These are phyloP conservation scores for cat (Felis catus) DNA, from an alignment of 2,113 vertebrate genomes.

Conservation along the genomic window F.catus_Fca126_mat1.0 CM031420.1:58241501-58242000, in stretches of 20 bases:
- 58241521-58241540: constrained; percentile 26
- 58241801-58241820: not conserved
- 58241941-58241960: not conserved
- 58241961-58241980: not conserved
- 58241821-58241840: not conserved
- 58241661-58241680: not conserved
- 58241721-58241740: not conserved
- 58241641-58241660: not conserved
- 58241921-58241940: not conserved
- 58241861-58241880: not conserved
- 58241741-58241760: not conserved
- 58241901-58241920: not conserved
- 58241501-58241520: not conserved
- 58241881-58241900: not conserved
- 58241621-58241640: not conserved
- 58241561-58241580: not conserved
- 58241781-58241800: not conserved
- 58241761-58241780: not conserved
- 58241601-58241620: not conserved
- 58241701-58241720: not conserved
- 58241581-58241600: not conserved
- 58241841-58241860: not conserved
- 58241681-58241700: not conserved
- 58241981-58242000: not conserved
- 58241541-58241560: not conserved